Base-by-base conservation (phyloP, 2,888 invertebrate species). In the Papilio gigon region DNA sequence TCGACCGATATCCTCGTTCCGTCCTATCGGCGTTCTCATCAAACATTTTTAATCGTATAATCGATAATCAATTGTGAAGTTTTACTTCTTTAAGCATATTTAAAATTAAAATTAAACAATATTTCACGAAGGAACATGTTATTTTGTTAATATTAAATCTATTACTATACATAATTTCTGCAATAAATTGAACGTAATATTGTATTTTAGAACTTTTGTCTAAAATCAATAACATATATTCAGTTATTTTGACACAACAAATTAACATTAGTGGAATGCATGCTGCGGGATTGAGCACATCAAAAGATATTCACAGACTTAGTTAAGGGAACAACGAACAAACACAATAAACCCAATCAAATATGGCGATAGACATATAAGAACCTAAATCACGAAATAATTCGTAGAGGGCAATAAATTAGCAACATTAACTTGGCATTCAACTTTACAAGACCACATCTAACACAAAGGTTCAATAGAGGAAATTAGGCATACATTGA, bases 11-110 rank as follows among this genome's bases (percentile, higher is more conserved):
- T 20, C n/a, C n/a, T n/a, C n/a, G n/a, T n/a, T 5, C 4, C 20
- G n/a, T 62, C 44, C 33, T 68, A 68, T 68, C 63, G n/a, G 20
- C 27, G 58, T 62, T 62, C 40, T n/a, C 42, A 67, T 42, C 40
- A 30, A 40, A 56, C 22, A 44, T 42, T 44, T 56, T 56, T 53
- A 56, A 67, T 58, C 63, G 11, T 25, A 56, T 35, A 30, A 44
- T 67, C 53, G 53, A 61, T 67, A 42, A 67, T 67, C 50, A 42
- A 4, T 22, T 20, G 17, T 44, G 17, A 42, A 37, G 42, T 56
- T 62, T 58, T 30, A n/a, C 53, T 4, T 33, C n/a, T 14, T 35
- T 27, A 20, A 42, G n/a, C 30, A 56, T 53, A 53, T 30, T 9
- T 17, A n/a, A 56, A 30, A 30, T 56, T 30, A 50, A 50, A 50